phyloP scores from a whole-genome alignment of 2,797 vertebrate genomes.

The Anableps anableps region DNA sequence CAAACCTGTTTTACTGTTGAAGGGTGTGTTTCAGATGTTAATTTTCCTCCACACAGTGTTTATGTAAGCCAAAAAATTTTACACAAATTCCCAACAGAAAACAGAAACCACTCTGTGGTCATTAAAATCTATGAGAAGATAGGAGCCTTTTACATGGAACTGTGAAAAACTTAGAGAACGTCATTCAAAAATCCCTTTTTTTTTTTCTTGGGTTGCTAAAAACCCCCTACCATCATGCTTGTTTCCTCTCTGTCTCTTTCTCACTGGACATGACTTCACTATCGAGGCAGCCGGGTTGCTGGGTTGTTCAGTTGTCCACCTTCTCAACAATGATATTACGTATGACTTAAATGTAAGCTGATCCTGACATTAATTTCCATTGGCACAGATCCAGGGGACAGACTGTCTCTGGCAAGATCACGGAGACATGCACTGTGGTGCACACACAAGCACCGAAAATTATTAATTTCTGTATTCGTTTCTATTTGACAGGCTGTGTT shows the following conservation, averaged over 20 bases:
- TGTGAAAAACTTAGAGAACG: slow-evolving; percentile 13
- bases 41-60: neutral
- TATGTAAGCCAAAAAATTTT: neutral
- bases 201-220: neutral
- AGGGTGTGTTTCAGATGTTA: too few relatives aligned
- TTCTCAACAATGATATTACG: slow-evolving; percentile 55
- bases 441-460: slow-evolving; percentile 5
- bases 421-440: slow-evolving; percentile 12
- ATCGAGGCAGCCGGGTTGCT: slow-evolving; percentile 28
- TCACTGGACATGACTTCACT: slow-evolving; percentile 48
- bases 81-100: neutral
- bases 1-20: too few relatives aligned
- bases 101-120: neutral
- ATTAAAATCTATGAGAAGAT: neutral
- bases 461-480: slow-evolving; percentile 1
- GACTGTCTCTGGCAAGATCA: slow-evolving; percentile 69
- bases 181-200: neutral
- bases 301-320: slow-evolving; percentile 50
- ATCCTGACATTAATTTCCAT: slow-evolving; percentile 69
- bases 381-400: slow-evolving; percentile 71
- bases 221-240: neutral
- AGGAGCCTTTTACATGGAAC: neutral
- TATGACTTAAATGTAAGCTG: slow-evolving; percentile 72
- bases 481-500: slow-evolving; percentile 3
- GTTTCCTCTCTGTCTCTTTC: neutral